These are phyloP conservation scores for Perdita meconis DNA, from an alignment of 2,888 invertebrate genomes.

Conservation along the genomic window DNA sequence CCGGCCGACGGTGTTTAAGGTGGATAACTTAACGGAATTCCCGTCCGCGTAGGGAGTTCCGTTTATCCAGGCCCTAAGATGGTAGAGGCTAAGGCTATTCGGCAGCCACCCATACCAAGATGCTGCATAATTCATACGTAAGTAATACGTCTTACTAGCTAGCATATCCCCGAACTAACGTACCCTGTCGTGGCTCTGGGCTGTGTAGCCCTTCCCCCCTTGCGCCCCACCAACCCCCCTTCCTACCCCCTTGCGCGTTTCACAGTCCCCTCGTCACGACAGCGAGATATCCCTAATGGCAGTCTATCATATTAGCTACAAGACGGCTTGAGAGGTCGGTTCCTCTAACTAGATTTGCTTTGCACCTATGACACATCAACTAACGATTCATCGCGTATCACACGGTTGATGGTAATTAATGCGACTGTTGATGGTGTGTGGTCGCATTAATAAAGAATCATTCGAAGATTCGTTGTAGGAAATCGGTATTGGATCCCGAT, in stretches of 20 bases:
- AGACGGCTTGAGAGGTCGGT: slow-evolving; percentile 75
- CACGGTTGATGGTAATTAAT: slow-evolving; percentile 33
- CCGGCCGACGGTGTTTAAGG: slow-evolving; percentile 58
- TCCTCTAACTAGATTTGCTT: slow-evolving; percentile 74
- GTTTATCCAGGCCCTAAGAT: slow-evolving; percentile 71
- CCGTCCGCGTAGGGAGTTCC: slow-evolving; percentile 48
- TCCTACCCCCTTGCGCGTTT: slow-evolving; percentile 51
- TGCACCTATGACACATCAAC: slow-evolving; percentile 69
- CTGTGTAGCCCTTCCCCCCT: slow-evolving; percentile 45
- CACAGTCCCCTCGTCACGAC: slow-evolving; percentile 67
- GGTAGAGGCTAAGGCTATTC: slow-evolving; percentile 70
- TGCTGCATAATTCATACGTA: slow-evolving; percentile 81
- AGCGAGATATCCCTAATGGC: slow-evolving; percentile 77
- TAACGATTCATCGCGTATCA: slow-evolving; percentile 72
- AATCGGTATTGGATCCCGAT: no score
- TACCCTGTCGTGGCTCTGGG: slow-evolving; percentile 62
- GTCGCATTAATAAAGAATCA: slow-evolving; percentile 1
- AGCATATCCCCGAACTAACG: slow-evolving; percentile 66
- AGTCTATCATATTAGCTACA: slow-evolving; percentile 80
- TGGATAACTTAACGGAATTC: slow-evolving; percentile 67
- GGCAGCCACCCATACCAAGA: slow-evolving; percentile 72
- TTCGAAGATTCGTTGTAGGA: neutral
- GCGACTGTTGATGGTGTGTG: slow-evolving; percentile 5
- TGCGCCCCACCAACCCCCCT: no score
- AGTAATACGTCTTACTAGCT: slow-evolving; percentile 82